phyloP scores from a whole-genome alignment of 35 echinoderm and acorn worm species.

The Stichopus chloronotus region DNA sequence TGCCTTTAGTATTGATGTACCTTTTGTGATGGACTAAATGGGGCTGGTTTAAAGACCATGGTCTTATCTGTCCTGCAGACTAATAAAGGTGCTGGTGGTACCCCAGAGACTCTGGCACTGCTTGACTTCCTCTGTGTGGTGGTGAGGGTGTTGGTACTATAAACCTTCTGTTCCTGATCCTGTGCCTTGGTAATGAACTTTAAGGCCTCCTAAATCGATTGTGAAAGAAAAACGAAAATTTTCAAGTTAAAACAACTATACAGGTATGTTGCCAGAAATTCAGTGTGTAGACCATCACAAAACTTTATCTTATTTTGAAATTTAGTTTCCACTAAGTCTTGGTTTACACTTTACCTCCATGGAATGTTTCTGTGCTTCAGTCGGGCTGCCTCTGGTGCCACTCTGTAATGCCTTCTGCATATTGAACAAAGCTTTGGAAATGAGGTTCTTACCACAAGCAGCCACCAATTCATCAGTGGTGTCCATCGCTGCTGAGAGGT shows the following conservation, averaged over 20 bases:
- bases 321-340: neutral
- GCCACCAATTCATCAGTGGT: slow-evolving; percentile 74
- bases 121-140: slow-evolving; percentile 64
- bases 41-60: slow-evolving; percentile 95
- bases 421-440: slow-evolving; percentile 90
- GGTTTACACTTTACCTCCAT: slow-evolving; percentile 65
- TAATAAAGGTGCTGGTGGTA: slow-evolving; percentile 85
- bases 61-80: slow-evolving; percentile 86
- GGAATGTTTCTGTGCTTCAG: slow-evolving; percentile 60
- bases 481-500: slow-evolving; percentile 49
- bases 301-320: too few relatives aligned
- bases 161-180: slow-evolving; percentile 88
- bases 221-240: neutral
- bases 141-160: slow-evolving; percentile 70
- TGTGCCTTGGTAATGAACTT: slow-evolving; percentile 86
- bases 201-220: slow-evolving; percentile 68
- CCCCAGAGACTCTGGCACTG: slow-evolving; percentile 63
- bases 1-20: slow-evolving; percentile 30
- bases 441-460: slow-evolving; percentile 88
- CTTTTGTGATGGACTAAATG: slow-evolving; percentile 85
- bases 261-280: too few relatives aligned
- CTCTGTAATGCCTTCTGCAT: slow-evolving; percentile 87
- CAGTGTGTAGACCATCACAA: too few relatives aligned
- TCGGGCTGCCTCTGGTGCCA: slow-evolving; percentile 30
- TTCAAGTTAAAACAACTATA: neutral